phyloP scores from a whole-genome alignment of 2,797 vertebrate genomes.

The Chelon labrosus region DNA sequence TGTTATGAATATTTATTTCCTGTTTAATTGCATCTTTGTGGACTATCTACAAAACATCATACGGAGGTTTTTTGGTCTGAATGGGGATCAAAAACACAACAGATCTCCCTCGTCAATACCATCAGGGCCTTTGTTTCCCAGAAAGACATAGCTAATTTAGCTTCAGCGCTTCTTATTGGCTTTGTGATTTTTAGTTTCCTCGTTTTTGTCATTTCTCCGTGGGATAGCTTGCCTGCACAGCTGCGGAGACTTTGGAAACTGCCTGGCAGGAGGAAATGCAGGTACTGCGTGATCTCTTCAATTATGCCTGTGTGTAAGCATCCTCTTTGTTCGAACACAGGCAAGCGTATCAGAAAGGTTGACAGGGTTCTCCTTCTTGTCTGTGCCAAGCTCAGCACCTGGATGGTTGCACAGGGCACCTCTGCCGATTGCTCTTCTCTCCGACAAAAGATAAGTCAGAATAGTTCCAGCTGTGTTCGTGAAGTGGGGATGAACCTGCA shows the following conservation, averaged over 20 bases:
- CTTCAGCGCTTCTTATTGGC: slow-evolving; percentile 69
- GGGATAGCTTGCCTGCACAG: slow-evolving; percentile 74
- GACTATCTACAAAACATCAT: slow-evolving; percentile 65
- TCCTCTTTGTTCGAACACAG: slow-evolving; percentile 73
- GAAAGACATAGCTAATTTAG: slow-evolving; percentile 80
- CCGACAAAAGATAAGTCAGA: slow-evolving; percentile 68
- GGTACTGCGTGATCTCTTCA: slow-evolving; percentile 77
- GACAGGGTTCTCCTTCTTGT: slow-evolving; percentile 72
- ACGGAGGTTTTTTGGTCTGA: slow-evolving; percentile 55
- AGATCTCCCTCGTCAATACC: slow-evolving; percentile 72
- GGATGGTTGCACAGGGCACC: slow-evolving; percentile 74
- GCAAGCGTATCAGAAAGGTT: slow-evolving; percentile 74
- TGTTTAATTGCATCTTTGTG: slow-evolving; percentile 73
- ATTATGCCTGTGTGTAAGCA: slow-evolving; percentile 74
- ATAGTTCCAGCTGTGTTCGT: slow-evolving; percentile 65
- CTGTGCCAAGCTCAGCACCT: slow-evolving; percentile 75
- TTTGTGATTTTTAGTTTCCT: slow-evolving; percentile 75
- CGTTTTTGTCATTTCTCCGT: slow-evolving; percentile 74
- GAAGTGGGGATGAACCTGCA: slow-evolving; percentile 53
- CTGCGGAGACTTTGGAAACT: slow-evolving; percentile 76
- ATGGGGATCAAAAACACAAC: slow-evolving; percentile 72
- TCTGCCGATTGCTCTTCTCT: slow-evolving; percentile 59
- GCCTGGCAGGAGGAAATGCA: slow-evolving; percentile 72
- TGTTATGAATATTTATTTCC: slow-evolving; percentile 74
- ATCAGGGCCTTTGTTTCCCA: slow-evolving; percentile 77